Evolutionary conservation across 1,140 invertebrate species (phyloP).

Genomic region (Campoletis sonorensis): DNA sequence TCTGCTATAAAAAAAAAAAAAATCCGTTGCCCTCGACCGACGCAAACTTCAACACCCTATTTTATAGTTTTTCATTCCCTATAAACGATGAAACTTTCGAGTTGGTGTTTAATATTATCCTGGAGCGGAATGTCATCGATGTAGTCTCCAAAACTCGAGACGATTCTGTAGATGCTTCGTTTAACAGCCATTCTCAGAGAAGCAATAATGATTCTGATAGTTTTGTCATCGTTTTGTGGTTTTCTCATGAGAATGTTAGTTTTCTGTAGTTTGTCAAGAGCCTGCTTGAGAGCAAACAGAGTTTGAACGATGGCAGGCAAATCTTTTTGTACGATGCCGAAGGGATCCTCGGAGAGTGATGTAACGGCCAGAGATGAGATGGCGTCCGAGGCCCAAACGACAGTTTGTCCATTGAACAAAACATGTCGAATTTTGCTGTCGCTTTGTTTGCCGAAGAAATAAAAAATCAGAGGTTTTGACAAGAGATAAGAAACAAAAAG

Average conservation of each 20-base stretch:
- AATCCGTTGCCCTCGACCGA: too few species aligned
- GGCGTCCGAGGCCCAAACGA: constrained; percentile 84
- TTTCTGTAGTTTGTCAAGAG: constrained; percentile 84
- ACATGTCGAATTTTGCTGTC: constrained; percentile 81
- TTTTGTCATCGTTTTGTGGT: constrained; percentile 78
- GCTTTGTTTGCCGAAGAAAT: constrained; percentile 83
- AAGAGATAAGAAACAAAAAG: constrained; percentile 66
- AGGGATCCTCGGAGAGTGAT: constrained; percentile 86
- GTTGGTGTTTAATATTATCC: constrained; percentile 56
- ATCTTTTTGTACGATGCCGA: constrained; percentile 88
- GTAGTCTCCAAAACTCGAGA: constrained; percentile 82
- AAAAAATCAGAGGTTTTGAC: constrained; percentile 80
- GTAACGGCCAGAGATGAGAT: constrained; percentile 81
- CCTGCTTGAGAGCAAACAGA: constrained; percentile 82
- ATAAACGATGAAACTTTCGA: constrained; percentile 67
- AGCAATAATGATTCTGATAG: constrained; percentile 79
- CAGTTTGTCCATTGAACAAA: constrained; percentile 81
- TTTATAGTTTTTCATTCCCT: constrained; percentile 71
- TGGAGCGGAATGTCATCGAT: constrained; percentile 81
- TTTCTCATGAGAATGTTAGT: constrained; percentile 80
- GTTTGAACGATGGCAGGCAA: constrained; percentile 81
- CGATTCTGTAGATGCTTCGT: constrained; percentile 86
- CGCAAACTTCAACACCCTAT: too few species aligned
- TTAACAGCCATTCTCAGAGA: constrained; percentile 81
- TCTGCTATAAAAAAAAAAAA: too few species aligned